These are phyloP conservation scores for Elaphurus davidianus DNA, from an alignment of 2,113 vertebrate species.

Conservation along the genomic window DNA sequence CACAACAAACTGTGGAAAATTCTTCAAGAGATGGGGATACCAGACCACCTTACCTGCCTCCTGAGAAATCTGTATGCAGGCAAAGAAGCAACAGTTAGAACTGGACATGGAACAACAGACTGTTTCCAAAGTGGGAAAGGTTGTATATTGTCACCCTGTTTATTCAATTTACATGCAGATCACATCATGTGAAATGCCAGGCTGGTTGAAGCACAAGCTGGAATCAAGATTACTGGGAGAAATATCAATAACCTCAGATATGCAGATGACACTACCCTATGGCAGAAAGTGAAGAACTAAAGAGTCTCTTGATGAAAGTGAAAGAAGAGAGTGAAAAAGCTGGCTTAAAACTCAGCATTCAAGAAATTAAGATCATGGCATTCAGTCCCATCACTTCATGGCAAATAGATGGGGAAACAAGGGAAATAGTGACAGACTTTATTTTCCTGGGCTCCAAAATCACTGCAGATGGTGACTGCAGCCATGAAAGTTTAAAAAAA, in stretches of 20 bases:
- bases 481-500: background rate
- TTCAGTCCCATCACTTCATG: background rate
- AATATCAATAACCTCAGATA: background rate
- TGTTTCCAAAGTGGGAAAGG: background rate
- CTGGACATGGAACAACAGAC: background rate
- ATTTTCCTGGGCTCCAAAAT: background rate
- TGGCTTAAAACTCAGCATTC: background rate
- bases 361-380: background rate
- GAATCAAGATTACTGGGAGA: background rate
- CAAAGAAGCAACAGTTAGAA: background rate
- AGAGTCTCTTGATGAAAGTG: background rate
- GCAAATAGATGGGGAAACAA: background rate
- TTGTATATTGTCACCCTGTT: background rate
- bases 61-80: background rate
- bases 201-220: background rate
- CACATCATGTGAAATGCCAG: background rate
- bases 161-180: background rate
- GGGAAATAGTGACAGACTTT: background rate
- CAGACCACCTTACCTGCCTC: background rate
- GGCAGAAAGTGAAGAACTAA: background rate
- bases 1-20: background rate
- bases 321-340: background rate
- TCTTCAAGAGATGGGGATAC: background rate
- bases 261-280: background rate
- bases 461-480: background rate